Evolutionary conservation across 2,113 vertebrate species (phyloP).

Genomic region (Rhinichthys klamathensis): DNA sequence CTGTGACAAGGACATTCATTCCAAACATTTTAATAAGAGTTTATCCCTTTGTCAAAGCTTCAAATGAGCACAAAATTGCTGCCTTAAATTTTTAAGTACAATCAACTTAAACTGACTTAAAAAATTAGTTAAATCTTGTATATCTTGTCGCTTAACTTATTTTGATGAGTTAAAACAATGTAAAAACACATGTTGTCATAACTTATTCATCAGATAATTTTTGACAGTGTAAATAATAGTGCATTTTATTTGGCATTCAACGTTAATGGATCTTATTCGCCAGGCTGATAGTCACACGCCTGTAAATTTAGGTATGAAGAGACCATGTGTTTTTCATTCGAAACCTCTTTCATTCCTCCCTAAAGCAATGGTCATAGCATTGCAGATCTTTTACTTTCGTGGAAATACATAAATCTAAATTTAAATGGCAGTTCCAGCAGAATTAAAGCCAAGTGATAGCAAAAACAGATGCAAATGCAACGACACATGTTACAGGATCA

Average conservation of each 20-base stretch:
- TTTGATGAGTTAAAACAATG: too few species aligned
- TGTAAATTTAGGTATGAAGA: slow-evolving; percentile 26
- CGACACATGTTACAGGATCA: slow-evolving; percentile 27
- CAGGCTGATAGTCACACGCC: slow-evolving; percentile 41
- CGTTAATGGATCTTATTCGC: slow-evolving; percentile 23
- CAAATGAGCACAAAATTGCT: slow-evolving; percentile 26
- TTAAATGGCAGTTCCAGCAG: slow-evolving; percentile 52
- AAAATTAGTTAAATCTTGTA: too few species aligned
- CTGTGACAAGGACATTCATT: too few species aligned
- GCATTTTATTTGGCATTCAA: slow-evolving; percentile 37
- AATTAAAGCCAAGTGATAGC: slow-evolving; percentile 67
- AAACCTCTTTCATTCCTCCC: slow-evolving; percentile 49
- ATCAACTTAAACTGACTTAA: too few species aligned
- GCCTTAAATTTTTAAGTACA: too few species aligned
- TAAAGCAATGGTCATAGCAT: slow-evolving; percentile 58
- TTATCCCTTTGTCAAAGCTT: not conserved
- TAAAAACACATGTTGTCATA: too few species aligned
- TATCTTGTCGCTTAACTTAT: too few species aligned
- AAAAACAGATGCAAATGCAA: slow-evolving; percentile 63
- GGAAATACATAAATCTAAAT: slow-evolving; percentile 68
- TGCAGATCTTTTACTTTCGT: slow-evolving; percentile 69
- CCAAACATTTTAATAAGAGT: too few species aligned
- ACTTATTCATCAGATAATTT: too few species aligned
- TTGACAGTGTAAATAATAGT: slow-evolving; percentile 22
- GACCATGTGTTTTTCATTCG: slow-evolving; percentile 72